Evolutionary conservation across 2,888 invertebrate genomes (phyloP).

Genomic region (Ariolimax columbianus): DNA sequence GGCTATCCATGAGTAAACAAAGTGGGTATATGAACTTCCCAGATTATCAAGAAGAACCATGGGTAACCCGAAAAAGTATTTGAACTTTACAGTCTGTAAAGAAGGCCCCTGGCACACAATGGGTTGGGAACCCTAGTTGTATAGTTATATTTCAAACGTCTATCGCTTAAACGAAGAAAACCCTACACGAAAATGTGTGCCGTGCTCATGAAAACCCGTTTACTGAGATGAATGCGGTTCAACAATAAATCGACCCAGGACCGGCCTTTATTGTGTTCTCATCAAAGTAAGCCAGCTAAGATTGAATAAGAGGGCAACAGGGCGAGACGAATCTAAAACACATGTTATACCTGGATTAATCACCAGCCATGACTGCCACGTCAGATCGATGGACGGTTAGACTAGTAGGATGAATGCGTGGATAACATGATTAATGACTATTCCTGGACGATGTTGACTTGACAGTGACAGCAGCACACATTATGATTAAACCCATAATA

Average conservation of each 20-base stretch:
- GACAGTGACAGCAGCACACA: background rate
- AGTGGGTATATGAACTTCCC: too few species aligned
- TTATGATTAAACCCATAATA: background rate
- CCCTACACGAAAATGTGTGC: background rate
- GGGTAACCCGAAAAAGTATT: too few species aligned
- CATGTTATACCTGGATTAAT: constrained; percentile 22
- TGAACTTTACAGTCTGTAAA: too few species aligned
- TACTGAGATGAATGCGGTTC: background rate
- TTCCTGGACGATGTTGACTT: background rate
- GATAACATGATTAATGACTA: constrained; percentile 1
- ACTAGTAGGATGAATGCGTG: background rate
- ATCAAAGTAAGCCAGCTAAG: background rate
- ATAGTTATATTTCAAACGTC: too few species aligned
- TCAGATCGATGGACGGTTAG: constrained; percentile 7
- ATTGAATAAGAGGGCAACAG: background rate
- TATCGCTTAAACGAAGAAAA: too few species aligned
- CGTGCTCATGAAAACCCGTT: background rate
- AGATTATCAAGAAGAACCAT: too few species aligned
- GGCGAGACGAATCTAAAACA: constrained; percentile 22
- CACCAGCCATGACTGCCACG: background rate
- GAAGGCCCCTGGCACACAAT: too few species aligned
- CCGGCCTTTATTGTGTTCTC: background rate
- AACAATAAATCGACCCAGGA: constrained; percentile 21
- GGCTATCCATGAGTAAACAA: too few species aligned
- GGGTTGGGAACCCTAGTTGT: too few species aligned